phyloP scores from a whole-genome alignment of 1,140 invertebrate species.

The Wasmannia auropunctata region DNA sequence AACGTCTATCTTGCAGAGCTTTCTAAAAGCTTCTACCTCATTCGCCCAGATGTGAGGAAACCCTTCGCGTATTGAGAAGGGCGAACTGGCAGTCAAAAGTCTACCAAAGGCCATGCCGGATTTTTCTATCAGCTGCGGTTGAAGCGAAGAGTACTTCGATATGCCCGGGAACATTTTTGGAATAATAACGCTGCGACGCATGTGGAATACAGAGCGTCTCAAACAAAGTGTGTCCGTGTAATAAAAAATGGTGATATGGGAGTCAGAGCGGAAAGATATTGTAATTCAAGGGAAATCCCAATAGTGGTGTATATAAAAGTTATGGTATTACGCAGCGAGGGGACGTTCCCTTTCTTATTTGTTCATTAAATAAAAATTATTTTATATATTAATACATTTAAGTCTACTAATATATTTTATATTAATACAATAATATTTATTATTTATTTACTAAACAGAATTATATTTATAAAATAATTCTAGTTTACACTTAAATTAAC shows the following conservation, averaged over 20 bases:
- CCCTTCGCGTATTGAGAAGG: conserved; percentile 28
- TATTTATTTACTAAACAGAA: too few relatives aligned
- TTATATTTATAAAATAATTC: too few relatives aligned
- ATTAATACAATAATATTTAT: too few relatives aligned
- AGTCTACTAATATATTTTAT: neutral
- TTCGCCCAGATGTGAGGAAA: conserved; percentile 31
- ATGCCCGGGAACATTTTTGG: conserved; percentile 38
- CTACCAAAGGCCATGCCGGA: conserved; percentile 1
- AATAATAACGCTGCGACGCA: conserved; percentile 40
- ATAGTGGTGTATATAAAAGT: neutral
- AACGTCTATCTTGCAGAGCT: conserved; percentile 36
- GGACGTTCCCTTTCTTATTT: neutral
- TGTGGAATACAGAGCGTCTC: conserved; percentile 32
- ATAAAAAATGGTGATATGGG: conserved; percentile 13
- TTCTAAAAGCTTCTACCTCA: conserved; percentile 60
- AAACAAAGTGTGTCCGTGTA: conserved; percentile 8
- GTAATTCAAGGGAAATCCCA: neutral
- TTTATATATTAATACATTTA: neutral
- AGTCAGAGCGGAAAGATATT: neutral
- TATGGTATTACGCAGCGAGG: neutral
- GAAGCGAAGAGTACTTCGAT: conserved; percentile 7
- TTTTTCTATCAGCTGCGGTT: conserved; percentile 45
- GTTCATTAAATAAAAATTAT: neutral
- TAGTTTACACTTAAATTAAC: too few relatives aligned
- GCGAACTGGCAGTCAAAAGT: conserved; percentile 39